Evolutionary conservation across 2,888 invertebrate genomes (phyloP).

Genomic region (Dione juno): DNA sequence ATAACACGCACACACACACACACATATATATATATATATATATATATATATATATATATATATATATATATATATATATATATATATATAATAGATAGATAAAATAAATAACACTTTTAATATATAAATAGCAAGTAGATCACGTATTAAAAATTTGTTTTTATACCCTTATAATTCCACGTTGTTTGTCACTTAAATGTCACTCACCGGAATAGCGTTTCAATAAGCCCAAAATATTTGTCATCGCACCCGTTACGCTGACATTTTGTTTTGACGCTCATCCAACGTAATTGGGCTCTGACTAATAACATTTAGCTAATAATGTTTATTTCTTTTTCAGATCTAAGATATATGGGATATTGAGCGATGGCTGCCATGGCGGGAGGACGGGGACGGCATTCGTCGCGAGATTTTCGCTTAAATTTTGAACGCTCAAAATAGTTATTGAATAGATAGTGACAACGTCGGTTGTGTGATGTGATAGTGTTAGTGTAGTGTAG

Average conservation of each 20-base stretch:
- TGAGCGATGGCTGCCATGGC: conserved; percentile 60
- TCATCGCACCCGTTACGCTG: conserved; percentile 42
- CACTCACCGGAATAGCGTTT: conserved; percentile 37
- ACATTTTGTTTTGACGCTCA: conserved; percentile 61
- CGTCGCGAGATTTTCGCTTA: conserved; percentile 66
- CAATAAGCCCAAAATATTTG: conserved; percentile 36
- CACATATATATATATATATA: too few relatives aligned
- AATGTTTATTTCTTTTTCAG: conserved; percentile 73
- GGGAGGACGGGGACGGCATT: conserved; percentile 70
- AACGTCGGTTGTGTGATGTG: conserved; percentile 65
- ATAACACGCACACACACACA: too few relatives aligned
- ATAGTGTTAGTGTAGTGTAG: conserved; percentile 63
- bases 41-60: too few relatives aligned
- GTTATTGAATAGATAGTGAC: conserved; percentile 64
- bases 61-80: too few relatives aligned
- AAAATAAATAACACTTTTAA: too few relatives aligned
- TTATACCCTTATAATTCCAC: background rate
- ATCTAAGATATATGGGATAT: conserved; percentile 55
- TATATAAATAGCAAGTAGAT: too few relatives aligned
- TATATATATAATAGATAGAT: too few relatives aligned
- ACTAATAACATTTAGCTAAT: conserved; percentile 65
- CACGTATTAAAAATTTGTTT: conserved; percentile 2
- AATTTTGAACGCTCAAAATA: conserved; percentile 74
- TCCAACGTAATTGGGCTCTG: conserved; percentile 68
- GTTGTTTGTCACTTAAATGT: conserved; percentile 29